Evolutionary conservation across 2,113 vertebrate genomes (phyloP).

Genomic region (Chionis minor): DNA sequence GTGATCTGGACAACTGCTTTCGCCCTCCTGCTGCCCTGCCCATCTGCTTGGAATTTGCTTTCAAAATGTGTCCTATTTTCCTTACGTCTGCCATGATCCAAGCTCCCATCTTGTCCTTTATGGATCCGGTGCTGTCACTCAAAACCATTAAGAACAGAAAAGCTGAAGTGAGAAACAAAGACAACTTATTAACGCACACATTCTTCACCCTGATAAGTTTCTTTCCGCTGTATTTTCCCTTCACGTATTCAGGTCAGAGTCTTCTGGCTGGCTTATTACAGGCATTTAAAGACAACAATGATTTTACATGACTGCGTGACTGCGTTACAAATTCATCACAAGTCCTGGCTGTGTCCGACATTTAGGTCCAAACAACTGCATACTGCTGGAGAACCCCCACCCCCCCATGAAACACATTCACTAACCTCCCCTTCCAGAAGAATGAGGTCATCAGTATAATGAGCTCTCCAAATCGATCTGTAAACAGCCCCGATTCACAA

Average conservation of each 20-base stretch:
- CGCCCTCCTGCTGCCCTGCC: slow-evolving; percentile 28
- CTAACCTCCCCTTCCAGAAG: neutral
- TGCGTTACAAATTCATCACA: neutral
- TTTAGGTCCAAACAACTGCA: neutral
- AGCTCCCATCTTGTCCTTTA: neutral
- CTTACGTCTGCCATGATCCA: neutral
- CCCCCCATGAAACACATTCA: neutral
- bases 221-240: neutral
- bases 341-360: neutral
- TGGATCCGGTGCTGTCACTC: neutral
- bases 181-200: neutral
- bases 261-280: neutral
- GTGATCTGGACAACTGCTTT: neutral
- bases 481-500: neutral
- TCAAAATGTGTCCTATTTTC: slow-evolving; percentile 11
- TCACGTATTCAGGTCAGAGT: neutral
- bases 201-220: neutral
- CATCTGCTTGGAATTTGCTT: slow-evolving; percentile 32
- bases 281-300: neutral
- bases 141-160: neutral
- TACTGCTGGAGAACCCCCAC: neutral
- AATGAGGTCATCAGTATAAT: neutral
- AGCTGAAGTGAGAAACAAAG: neutral
- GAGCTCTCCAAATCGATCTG: neutral
- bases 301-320: neutral